Percentiles rank a stretch among this genome's conserved stretches.
These are phyloP conservation scores for Mythimna pallens DNA, from an alignment of 2,888 invertebrate species.

Conservation along the genomic window DNA sequence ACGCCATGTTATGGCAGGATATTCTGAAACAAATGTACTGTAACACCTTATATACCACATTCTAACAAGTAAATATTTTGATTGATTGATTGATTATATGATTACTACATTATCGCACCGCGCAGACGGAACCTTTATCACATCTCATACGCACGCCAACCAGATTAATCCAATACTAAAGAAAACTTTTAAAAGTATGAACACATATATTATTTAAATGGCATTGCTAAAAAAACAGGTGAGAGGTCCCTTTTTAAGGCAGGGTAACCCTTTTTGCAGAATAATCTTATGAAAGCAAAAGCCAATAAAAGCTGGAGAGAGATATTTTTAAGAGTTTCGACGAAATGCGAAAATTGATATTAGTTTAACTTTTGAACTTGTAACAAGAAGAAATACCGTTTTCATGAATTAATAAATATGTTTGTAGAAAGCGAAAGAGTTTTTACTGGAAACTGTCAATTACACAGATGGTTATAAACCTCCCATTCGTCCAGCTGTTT, in stretches of 20 bases:
- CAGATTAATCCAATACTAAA: constrained; percentile 4
- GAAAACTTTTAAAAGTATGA: constrained; percentile 22
- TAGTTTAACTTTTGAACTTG: not conserved
- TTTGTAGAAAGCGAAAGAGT: not conserved
- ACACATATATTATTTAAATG: constrained; percentile 36
- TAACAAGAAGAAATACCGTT: constrained; percentile 1
- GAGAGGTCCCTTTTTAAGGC: not conserved
- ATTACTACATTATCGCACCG: too few species aligned
- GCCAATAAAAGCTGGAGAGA: constrained; percentile 7
- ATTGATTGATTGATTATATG: too few species aligned
- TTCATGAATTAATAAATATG: not conserved
- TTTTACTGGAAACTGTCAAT: too few species aligned
- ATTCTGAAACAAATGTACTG: too few species aligned
- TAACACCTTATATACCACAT: too few species aligned
- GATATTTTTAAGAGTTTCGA: constrained; percentile 6
- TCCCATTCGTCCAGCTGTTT: too few species aligned
- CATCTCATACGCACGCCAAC: not conserved
- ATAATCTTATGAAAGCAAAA: constrained; percentile 28
- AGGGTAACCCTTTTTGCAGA: constrained; percentile 16
- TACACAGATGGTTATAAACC: too few species aligned
- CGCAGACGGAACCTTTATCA: too few species aligned
- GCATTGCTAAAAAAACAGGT: constrained; percentile 17
- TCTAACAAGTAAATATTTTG: too few species aligned
- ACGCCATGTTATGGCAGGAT: too few species aligned
- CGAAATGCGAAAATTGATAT: constrained; percentile 4